phyloP scores from a whole-genome alignment of 2,888 invertebrate genomes.

The Phoenoteleia sp. region DNA sequence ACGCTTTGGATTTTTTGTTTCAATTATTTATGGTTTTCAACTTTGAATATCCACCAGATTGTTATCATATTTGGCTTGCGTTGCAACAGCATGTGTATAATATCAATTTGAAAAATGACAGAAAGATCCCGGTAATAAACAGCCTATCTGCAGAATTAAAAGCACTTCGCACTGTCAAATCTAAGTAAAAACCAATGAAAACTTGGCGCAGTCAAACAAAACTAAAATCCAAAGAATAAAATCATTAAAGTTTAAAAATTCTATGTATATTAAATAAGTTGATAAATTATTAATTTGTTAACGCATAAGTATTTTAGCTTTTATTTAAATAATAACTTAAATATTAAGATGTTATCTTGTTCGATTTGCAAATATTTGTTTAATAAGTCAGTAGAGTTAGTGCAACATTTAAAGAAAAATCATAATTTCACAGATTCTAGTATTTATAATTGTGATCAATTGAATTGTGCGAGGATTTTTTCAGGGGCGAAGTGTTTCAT shows the following conservation, averaged over 20 bases:
- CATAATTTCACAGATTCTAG: slow-evolving; percentile 16
- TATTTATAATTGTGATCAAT: background rate
- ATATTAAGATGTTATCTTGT: background rate
- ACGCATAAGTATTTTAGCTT: background rate
- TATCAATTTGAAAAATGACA: background rate
- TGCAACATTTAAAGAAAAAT: background rate
- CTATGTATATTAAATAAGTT: too few species aligned
- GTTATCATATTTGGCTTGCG: slow-evolving; percentile 43
- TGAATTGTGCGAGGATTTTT: background rate
- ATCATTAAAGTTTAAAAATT: too few species aligned
- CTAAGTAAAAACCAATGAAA: too few species aligned
- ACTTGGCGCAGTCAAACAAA: too few species aligned
- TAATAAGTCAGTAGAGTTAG: background rate
- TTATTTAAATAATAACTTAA: background rate
- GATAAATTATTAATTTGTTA: background rate
- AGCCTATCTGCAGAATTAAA: background rate
- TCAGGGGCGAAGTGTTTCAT: background rate
- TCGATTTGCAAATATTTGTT: background rate
- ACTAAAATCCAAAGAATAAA: too few species aligned
- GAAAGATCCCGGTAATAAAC: slow-evolving; percentile 9
- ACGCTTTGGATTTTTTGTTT: slow-evolving; percentile 33
- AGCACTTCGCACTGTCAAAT: background rate
- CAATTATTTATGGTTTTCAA: slow-evolving; percentile 36
- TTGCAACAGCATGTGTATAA: background rate
- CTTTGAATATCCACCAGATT: slow-evolving; percentile 43